phyloP scores from a whole-genome alignment of 2,113 vertebrate genomes.

The Malurus melanocephalus region DNA sequence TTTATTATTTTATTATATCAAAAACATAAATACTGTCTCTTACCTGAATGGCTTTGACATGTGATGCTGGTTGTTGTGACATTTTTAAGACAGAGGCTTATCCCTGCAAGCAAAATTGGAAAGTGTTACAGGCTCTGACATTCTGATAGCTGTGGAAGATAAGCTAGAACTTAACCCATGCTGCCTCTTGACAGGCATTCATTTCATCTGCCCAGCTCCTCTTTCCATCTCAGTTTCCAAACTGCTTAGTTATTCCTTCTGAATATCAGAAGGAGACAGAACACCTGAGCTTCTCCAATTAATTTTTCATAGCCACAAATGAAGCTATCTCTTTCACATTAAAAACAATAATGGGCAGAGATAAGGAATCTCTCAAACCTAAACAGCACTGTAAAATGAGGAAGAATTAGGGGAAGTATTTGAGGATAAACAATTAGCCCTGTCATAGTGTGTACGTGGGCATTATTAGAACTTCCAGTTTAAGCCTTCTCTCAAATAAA shows the following conservation, averaged over 20 bases:
- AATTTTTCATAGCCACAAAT: conserved; percentile 89
- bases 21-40: conserved; percentile 68
- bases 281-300: conserved; percentile 78
- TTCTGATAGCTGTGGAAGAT: conserved; percentile 69
- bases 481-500: background rate
- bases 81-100: conserved; percentile 76
- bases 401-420: background rate
- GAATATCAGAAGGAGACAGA: conserved; percentile 66
- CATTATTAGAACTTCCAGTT: background rate
- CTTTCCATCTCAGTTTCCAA: conserved; percentile 80
- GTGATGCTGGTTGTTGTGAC: conserved; percentile 92
- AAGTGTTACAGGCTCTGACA: conserved; percentile 66
- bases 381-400: background rate
- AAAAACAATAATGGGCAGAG: conserved; percentile 59
- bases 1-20: conserved; percentile 15
- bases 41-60: conserved; percentile 97
- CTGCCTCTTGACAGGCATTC: conserved; percentile 63
- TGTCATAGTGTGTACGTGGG: background rate
- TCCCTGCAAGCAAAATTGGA: conserved; percentile 72
- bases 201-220: conserved; percentile 78
- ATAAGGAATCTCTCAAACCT: conserved; percentile 56
- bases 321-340: conserved; percentile 59
- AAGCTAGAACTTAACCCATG: conserved; percentile 70
- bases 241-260: conserved; percentile 82
- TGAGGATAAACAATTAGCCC: background rate